Conservation (phyloP, 1,140 invertebrate species). For the Babylonia areolata region DNA sequence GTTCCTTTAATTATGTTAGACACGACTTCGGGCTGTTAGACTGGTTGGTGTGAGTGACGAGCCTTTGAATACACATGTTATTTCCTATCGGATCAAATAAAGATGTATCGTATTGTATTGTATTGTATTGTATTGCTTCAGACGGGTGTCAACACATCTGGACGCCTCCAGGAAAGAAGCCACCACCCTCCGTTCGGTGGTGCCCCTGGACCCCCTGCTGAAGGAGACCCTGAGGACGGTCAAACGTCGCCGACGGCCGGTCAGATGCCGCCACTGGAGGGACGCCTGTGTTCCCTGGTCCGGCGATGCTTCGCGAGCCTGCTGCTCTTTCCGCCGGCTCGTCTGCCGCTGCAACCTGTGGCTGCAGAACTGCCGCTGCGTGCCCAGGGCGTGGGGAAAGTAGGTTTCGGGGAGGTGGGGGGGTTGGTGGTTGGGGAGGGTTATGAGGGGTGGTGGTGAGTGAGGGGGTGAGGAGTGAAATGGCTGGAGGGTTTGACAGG, state of each 20-base stretch:
- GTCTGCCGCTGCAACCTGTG: conserved; percentile 46
- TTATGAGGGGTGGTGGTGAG: background rate
- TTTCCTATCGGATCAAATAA: no score
- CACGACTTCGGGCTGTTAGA: no score
- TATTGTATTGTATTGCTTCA: no score
- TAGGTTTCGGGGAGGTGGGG: background rate
- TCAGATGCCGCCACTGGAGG: conserved; percentile 34
- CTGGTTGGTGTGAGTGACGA: no score
- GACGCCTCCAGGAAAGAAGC: no score
- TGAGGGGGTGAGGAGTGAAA: background rate
- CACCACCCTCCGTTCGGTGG: no score
- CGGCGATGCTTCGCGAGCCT: background rate
- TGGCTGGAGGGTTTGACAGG: background rate
- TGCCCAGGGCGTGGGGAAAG: conserved; percentile 31
- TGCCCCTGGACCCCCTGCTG: no score
- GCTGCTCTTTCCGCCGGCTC: conserved; percentile 19
- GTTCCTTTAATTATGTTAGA: background rate
- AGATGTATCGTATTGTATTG: no score
- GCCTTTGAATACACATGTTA: no score
- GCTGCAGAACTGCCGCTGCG: conserved; percentile 48
- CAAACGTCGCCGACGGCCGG: background rate
- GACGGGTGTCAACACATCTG: background rate
- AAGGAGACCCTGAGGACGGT: background rate
- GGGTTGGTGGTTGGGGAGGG: background rate
- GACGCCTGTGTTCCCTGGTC: conserved; percentile 41